phyloP scores from a whole-genome alignment of 2,797 vertebrate genomes.

The Enteromius thamalakanensis region DNA sequence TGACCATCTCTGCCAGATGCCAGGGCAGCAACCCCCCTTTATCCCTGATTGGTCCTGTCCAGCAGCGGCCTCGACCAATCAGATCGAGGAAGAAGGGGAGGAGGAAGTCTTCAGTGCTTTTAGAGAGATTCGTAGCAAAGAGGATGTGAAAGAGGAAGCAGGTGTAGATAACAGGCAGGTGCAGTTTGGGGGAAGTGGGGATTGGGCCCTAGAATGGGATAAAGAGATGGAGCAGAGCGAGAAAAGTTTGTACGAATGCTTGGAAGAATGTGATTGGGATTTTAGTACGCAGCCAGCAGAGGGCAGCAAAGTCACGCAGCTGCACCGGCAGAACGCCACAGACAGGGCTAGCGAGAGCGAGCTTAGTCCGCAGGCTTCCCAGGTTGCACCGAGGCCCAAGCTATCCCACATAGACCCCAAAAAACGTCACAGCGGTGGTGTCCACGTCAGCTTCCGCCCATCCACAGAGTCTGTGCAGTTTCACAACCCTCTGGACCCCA shows the following conservation, averaged over 20 bases:
- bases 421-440: constrained; percentile 81
- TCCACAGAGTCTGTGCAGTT: constrained; percentile 97
- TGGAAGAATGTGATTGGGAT: constrained; percentile 80
- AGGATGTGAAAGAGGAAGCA: constrained; percentile 59
- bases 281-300: constrained; percentile 59
- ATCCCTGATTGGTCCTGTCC: constrained; percentile 71
- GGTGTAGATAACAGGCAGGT: constrained; percentile 14
- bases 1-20: constrained; percentile 91
- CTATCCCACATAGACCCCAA: constrained; percentile 81
- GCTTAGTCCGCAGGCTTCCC: constrained; percentile 74
- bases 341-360: constrained; percentile 77
- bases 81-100: constrained; percentile 85
- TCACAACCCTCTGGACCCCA: constrained; percentile 94
- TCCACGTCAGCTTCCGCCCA: constrained; percentile 96
- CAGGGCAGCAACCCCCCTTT: constrained; percentile 79
- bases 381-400: constrained; percentile 72
- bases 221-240: constrained; percentile 74
- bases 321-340: constrained; percentile 80
- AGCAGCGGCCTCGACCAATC: constrained; percentile 71
- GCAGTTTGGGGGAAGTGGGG: constrained; percentile 65
- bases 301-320: constrained; percentile 60
- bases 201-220: constrained; percentile 73
- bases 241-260: constrained; percentile 81
- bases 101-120: constrained; percentile 93
- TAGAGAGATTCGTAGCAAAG: constrained; percentile 80